Evolutionary conservation across 2,888 invertebrate genomes (phyloP), one percentile per base, ranked within the genome.

Genomic region (Tolmerus cingulatus): DNA sequence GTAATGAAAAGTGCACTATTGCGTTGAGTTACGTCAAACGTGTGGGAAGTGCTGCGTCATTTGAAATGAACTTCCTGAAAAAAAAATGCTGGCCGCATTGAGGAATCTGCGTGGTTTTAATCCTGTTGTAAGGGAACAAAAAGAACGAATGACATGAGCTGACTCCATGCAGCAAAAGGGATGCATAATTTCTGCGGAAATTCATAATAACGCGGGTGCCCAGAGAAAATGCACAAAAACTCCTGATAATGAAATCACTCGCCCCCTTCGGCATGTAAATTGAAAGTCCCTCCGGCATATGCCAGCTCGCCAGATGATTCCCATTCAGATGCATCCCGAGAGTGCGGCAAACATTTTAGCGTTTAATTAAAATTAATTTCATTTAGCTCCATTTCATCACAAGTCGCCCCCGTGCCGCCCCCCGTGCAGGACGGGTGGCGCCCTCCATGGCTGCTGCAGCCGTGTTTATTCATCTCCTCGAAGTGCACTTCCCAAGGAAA

Each of bases 321-420:
- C 66, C 57, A 84, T 84, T 51, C 40, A 74, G 84, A 23, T 40
- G 74, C 57, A 84, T 84, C 84, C 74, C 19, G 19, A 84, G 84
- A 84, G 84, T 84, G 84, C 84, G 43, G 84, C 40, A 84, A 84
- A 84, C 84, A 84, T 84, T 84, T 84, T 66, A 84, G 84, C 66
- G 66, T 84, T 84, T 84, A 84, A 84, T 84, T 84, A 84, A 84
- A 84, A 84, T 84, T 84, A 66, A 84, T 84, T 84, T 84, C 84
- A 74, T 84, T 84, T 84, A 84, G 84, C 57, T 84, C 66, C 84
- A 84, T 84, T 84, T 84, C 40, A 66, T 19, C 46, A 23, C 19
- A 19, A 79, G 16, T 40, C 51, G 23, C 2, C 40, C 37, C 77
- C 43, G n/a, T 37, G 43, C 78, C 19, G 40, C 23, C 78, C 12